Evolutionary conservation across 2,113 vertebrate species (phyloP).

Genomic region (Enhydra lutris): DNA sequence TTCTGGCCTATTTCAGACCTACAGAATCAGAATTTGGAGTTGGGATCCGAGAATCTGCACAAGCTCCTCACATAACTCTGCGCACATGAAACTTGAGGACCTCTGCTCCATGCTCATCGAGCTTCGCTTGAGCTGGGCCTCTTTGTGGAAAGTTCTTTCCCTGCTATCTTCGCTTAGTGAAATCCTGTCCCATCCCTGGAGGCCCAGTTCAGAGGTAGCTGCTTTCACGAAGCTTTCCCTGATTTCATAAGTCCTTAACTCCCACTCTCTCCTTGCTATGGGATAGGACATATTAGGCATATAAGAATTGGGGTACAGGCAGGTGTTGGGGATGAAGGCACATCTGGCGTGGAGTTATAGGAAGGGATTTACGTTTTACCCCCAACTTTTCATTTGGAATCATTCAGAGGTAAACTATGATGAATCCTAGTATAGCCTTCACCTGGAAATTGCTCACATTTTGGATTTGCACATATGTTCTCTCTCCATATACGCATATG

Average conservation of each 20-base stretch:
- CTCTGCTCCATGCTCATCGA: constrained; percentile 8
- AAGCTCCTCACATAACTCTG: not conserved
- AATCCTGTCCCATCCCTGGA: not conserved
- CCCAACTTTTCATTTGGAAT: constrained; percentile 18
- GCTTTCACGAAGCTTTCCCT: constrained; percentile 13
- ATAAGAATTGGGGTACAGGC: not conserved
- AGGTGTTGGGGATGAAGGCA: not conserved
- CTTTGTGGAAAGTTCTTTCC: not conserved
- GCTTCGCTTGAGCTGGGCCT: not conserved
- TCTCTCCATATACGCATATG: not conserved
- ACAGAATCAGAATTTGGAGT: constrained; percentile 1
- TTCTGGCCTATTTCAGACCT: not conserved
- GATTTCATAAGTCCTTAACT: constrained; percentile 13
- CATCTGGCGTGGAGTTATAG: not conserved
- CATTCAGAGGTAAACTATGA: constrained; percentile 24
- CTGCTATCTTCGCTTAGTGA: not conserved
- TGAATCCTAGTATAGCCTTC: not conserved
- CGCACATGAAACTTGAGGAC: not conserved
- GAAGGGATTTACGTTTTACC: not conserved
- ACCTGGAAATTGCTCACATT: not conserved
- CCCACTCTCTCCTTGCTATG: not conserved
- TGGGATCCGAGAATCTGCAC: not conserved
- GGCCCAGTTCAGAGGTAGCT: not conserved
- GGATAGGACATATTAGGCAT: not conserved
- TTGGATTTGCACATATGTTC: not conserved